Evolutionary conservation across 1,140 invertebrate genomes (phyloP).

Genomic region (Hirudo medicinalis): DNA sequence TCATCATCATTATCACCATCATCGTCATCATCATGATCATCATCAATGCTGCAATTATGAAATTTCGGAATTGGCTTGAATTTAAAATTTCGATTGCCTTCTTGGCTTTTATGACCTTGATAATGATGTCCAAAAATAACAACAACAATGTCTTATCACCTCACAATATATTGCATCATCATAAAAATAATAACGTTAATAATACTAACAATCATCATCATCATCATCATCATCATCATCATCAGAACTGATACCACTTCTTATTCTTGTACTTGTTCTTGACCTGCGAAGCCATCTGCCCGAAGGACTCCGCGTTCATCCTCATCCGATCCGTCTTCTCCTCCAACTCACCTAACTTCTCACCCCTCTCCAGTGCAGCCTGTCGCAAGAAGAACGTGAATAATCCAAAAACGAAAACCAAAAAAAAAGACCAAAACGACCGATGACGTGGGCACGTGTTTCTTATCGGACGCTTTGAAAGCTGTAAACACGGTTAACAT

Average conservation of each 20-base stretch:
- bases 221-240: neutral
- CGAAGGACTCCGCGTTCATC: slow-evolving; percentile 75
- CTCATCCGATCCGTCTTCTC: slow-evolving; percentile 85
- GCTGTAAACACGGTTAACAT: too few relatives aligned
- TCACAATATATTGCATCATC: too few relatives aligned
- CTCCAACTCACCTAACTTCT: slow-evolving; percentile 78
- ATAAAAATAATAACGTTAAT: neutral
- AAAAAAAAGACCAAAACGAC: too few relatives aligned
- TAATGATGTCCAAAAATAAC: too few relatives aligned
- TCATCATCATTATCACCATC: slow-evolving; percentile 6
- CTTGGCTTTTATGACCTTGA: too few relatives aligned
- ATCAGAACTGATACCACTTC: slow-evolving; percentile 41
- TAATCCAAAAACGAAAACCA: too few relatives aligned
- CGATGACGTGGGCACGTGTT: too few relatives aligned
- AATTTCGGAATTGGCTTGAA: too few relatives aligned
- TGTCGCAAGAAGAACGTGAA: slow-evolving; percentile 10
- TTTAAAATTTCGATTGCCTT: too few relatives aligned
- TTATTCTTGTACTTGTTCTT: slow-evolving; percentile 40
- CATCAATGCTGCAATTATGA: neutral
- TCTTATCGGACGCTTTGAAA: too few relatives aligned
- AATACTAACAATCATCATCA: neutral
- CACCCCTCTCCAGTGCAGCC: slow-evolving; percentile 66
- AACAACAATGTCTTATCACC: too few relatives aligned
- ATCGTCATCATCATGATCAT: slow-evolving; percentile 2
- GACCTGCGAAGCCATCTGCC: slow-evolving; percentile 67